Conservation (phyloP, 2,797 vertebrate species). For the Enteromius argenteus region DNA sequence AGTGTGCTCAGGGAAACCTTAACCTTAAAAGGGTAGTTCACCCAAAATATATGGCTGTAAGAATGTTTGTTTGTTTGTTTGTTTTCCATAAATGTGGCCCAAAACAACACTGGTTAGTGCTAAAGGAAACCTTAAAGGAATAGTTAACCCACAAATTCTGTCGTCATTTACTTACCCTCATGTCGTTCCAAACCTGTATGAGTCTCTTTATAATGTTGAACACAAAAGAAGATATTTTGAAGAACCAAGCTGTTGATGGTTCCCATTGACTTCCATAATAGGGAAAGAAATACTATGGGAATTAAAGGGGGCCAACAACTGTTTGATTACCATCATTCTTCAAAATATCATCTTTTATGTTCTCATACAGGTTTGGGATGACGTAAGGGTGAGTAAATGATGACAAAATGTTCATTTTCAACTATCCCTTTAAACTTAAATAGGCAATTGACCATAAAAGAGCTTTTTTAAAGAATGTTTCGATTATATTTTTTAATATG, state of each 20-base stretch:
- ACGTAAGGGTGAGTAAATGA: neutral
- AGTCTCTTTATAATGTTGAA: neutral
- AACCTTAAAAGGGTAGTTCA: neutral
- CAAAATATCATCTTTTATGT: neutral
- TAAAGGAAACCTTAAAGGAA: neutral
- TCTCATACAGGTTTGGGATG: neutral
- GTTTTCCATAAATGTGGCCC: neutral
- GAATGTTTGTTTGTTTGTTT: neutral
- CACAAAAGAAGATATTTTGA: neutral
- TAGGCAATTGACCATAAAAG: neutral
- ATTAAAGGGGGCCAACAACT: neutral
- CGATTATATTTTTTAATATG: neutral
- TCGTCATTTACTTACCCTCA: neutral
- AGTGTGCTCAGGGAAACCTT: constrained; percentile 50
- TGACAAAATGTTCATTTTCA: neutral
- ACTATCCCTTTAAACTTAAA: neutral
- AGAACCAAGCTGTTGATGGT: neutral
- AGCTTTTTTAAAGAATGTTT: neutral
- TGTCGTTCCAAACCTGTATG: neutral
- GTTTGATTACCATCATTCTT: neutral
- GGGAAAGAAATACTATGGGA: neutral
- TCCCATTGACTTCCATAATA: neutral
- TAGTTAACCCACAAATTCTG: neutral
- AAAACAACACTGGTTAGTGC: constrained; percentile 78
- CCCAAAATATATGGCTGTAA: neutral